Conservation (phyloP, 2,797 vertebrate genomes). For the Passerculus sandwichensis region DNA sequence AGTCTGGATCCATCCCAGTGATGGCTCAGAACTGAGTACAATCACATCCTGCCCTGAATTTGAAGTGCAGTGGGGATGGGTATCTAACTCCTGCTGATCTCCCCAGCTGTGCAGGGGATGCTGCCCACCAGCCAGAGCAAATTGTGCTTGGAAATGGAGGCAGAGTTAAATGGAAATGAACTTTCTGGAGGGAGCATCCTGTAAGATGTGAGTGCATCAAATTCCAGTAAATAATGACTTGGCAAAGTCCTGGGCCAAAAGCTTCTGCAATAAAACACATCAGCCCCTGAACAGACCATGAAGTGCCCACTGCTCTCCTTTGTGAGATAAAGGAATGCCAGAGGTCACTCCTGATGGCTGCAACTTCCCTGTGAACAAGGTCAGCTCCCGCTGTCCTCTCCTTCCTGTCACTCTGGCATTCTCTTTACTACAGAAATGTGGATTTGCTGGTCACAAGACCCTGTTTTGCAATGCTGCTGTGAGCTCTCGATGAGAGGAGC, state of each 20-base stretch:
- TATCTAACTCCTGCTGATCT: not conserved
- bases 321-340: not conserved
- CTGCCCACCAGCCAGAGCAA: not conserved
- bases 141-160: not conserved
- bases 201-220: not conserved
- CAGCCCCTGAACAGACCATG: not conserved
- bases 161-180: not conserved
- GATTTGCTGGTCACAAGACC: not conserved
- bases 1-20: not conserved
- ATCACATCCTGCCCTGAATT: not conserved
- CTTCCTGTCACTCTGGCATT: not conserved
- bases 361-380: not conserved
- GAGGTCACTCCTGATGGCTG: not conserved
- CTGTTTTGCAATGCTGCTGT: slow-evolving; percentile 20
- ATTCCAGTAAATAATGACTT: not conserved
- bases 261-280: not conserved
- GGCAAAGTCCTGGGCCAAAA: not conserved
- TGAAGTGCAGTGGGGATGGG: not conserved
- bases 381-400: not conserved
- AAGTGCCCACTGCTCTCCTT: not conserved
- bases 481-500: not conserved
- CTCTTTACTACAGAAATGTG: slow-evolving; percentile 7
- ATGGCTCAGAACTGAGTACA: not conserved
- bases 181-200: not conserved
- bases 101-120: not conserved